Evolutionary conservation across 2,797 vertebrate species (phyloP).

Genomic region (Epinephelus coioides): DNA sequence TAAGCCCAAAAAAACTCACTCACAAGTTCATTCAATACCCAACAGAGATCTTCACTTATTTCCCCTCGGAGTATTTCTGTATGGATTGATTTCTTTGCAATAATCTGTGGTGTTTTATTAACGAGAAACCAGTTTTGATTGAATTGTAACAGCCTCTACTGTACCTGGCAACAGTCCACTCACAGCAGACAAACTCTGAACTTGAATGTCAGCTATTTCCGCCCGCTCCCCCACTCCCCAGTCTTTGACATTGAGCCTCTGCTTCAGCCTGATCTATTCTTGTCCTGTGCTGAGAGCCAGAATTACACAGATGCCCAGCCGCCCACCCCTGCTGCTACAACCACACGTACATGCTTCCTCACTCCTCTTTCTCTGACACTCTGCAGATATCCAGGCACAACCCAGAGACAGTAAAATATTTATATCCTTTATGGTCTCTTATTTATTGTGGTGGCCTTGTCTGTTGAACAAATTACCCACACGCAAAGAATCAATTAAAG

Average conservation of each 20-base stretch:
- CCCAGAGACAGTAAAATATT: constrained; percentile 23
- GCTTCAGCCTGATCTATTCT: constrained; percentile 77
- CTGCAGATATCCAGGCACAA: constrained; percentile 32
- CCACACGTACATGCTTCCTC: constrained; percentile 49
- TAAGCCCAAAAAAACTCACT: constrained; percentile 17
- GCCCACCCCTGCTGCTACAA: constrained; percentile 55
- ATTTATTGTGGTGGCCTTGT: constrained; percentile 13
- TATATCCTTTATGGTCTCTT: neutral
- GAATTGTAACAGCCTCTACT: constrained; percentile 18
- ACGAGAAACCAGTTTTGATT: constrained; percentile 21
- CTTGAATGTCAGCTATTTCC: constrained; percentile 71
- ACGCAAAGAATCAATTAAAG: neutral
- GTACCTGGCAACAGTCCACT: constrained; percentile 48
- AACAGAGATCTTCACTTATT: constrained; percentile 5
- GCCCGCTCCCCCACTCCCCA: constrained; percentile 40
- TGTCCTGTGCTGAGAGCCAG: constrained; percentile 73
- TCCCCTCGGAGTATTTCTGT: neutral
- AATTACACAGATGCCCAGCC: constrained; percentile 70
- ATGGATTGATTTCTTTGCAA: neutral
- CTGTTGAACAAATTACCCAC: constrained; percentile 5
- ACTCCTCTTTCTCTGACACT: constrained; percentile 25
- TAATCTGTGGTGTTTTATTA: constrained; percentile 13
- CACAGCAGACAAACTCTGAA: constrained; percentile 51
- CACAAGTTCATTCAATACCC: neutral
- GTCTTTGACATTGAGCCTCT: constrained; percentile 78